Base-by-base conservation (phyloP, 1,140 invertebrate genomes). In the Thereuonema tuberculata region DNA sequence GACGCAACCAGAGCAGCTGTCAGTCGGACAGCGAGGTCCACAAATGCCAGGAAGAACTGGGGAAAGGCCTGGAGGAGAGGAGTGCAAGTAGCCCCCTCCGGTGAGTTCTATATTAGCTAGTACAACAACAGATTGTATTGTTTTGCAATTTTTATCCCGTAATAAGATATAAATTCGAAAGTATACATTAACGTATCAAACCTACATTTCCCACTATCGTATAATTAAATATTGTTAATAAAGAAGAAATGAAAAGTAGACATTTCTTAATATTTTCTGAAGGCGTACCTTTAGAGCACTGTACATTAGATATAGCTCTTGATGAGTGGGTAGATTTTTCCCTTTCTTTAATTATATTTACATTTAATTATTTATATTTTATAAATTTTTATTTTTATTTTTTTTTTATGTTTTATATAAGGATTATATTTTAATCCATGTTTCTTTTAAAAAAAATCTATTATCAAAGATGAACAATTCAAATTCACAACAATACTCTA, bases 71-170 rank as follows among this genome's bases (percentile, higher is more conserved):
- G 70, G 9, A 64, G 71, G 47, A 65, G 73, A 2, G 72, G 71
- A 54, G 69, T 70, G 14, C 69, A 72, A 60, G 66, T 73, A 3
- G 68, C 67, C 9, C 72, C 72, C 25, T 68, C 69, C 60, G 69
- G 72, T 75, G 66, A 66, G 63, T 68, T n/a, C n/a, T n/a, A n/a
- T n/a, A n/a, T 17, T 61, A 64, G 15, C 61, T 64, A 37, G 59
- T 64, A 15, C 63, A 63, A 63, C 53, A 62, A 21, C 5, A 37
- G 31, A 37, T n/a, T n/a, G n/a, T n/a, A n/a, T n/a, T n/a, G n/a
- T n/a, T n/a, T n/a, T n/a, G n/a, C n/a, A n/a, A n/a, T n/a, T n/a
- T n/a, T n/a, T n/a, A n/a, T n/a, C n/a, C n/a, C n/a, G n/a, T n/a
- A n/a, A n/a, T n/a, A n/a, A n/a, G n/a, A n/a, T n/a, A 37, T 37